Base-by-base conservation (phyloP, 1,140 invertebrate genomes). In the Yoshiicerus persimilis region DNA sequence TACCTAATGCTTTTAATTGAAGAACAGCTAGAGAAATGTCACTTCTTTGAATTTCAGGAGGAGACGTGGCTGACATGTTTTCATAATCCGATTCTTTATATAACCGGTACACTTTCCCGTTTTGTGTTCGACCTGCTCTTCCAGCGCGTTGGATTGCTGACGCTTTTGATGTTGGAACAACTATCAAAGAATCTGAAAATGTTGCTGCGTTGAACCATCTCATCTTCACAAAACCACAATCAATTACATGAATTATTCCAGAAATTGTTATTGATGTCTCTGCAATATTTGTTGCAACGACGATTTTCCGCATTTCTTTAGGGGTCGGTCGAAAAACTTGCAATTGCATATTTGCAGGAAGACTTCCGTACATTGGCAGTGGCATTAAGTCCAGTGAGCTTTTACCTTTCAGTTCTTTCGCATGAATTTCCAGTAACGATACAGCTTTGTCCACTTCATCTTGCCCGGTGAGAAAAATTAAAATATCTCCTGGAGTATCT, bases 171-270 rank as follows among this genome's bases (percentile, higher is more conserved):
- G 97, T 94, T 0, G 98, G 96, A 47, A 97, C 95, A 4, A 97
- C 94, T 11, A 98, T 94, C 3, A 99, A 92, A 84, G 95, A 96
- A 92, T 99, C 97, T 13, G 97, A 96, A 27, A 96, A 95, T 20
- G 96, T 96, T 36, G 95, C 94, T 0, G 95, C 94, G 92, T 99
- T 97, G 92, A 96, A 98, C 94, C 97, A 98, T 38, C 96, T 96
- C 83, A 98, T 92, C 94, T 99, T 99, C n/a, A 98, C 97, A 93
- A 98, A 99, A 2, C 99, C 99, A 93, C 97, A 96, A 92, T 99
- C 99, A 84, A 99, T 95, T 75, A 99, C 96, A 92, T 98, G 98
- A 88, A 96, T 95, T 90, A 99, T 96, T 56, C 98, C 98, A 83
- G 95, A 95, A 88, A 97, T 96, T 9, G 96, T 97, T 30, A 99